A percentile compares a stretch with the other conserved stretches of the same genome.
Evolutionary conservation across 1,140 invertebrate species (phyloP).

Genomic region (Drosophila melanica): DNA sequence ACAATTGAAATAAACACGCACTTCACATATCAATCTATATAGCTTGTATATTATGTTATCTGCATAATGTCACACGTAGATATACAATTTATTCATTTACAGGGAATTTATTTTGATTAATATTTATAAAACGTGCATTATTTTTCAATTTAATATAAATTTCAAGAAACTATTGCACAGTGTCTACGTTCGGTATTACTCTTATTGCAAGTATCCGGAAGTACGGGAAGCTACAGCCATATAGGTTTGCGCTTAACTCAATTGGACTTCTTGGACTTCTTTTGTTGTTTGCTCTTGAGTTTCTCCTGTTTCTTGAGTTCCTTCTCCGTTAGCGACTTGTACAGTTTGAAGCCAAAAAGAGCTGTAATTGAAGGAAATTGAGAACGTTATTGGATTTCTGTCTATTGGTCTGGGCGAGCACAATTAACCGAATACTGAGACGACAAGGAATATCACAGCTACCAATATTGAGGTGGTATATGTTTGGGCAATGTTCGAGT

Average conservation of each 20-base stretch:
- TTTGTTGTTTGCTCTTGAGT: conserved; percentile 76
- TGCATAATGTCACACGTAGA: conserved; percentile 2
- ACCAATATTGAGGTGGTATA: conserved; percentile 70
- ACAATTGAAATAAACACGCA: conserved; percentile 29
- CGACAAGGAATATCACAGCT: conserved; percentile 68
- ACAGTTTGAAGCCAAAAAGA: conserved; percentile 93
- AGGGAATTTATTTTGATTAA: conserved; percentile 47
- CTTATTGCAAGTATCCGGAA: conserved; percentile 24
- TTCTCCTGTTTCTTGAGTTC: conserved; percentile 90
- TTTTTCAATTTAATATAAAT: conserved; percentile 51
- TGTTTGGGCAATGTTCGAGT: conserved; percentile 65
- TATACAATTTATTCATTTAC: conserved; percentile 62
- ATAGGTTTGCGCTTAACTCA: conserved; percentile 22
- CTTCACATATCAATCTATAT: conserved; percentile 12
- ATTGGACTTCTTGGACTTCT: conserved; percentile 80
- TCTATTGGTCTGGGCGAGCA: not conserved
- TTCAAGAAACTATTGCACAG: conserved; percentile 22
- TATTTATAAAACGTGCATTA: conserved; percentile 36
- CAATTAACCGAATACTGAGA: conserved; percentile 71
- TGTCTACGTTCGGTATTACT: not conserved
- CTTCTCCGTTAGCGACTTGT: conserved; percentile 90
- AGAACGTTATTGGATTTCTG: not conserved
- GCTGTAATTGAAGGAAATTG: conserved; percentile 86
- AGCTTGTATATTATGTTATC: conserved; percentile 55
- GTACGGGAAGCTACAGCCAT: conserved; percentile 11